Percentiles rank a stretch among this genome's conserved stretches.
phyloP scores from a whole-genome alignment of 2,888 invertebrate species.

The Acanthosepion pharaonis region DNA sequence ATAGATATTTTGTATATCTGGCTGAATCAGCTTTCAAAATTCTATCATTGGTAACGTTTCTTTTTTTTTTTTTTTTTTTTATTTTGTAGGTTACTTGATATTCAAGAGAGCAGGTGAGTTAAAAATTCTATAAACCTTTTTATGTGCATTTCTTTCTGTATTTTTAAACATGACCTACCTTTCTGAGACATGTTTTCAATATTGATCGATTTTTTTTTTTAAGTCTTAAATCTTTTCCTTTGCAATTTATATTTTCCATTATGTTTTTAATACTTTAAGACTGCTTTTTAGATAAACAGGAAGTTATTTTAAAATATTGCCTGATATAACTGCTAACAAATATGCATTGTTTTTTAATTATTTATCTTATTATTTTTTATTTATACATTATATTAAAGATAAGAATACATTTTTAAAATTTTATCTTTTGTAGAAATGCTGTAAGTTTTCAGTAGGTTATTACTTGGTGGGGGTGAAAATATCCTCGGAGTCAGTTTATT shows the following conservation, averaged over 20 bases:
- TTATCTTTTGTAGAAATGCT: too few species aligned
- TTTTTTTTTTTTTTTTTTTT: not conserved
- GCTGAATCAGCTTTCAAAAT: not conserved
- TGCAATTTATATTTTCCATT: not conserved
- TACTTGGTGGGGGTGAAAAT: too few species aligned
- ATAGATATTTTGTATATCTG: not conserved
- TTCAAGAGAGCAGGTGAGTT: not conserved
- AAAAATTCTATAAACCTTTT: not conserved
- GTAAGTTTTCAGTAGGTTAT: too few species aligned
- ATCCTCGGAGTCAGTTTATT: too few species aligned
- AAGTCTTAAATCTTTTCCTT: not conserved
- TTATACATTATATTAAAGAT: too few species aligned
- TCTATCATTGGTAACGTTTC: not conserved
- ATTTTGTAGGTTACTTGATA: constrained; percentile 11
- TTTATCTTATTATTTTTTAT: too few species aligned
- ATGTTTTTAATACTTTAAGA: not conserved
- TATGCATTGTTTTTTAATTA: not conserved
- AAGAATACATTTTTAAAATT: too few species aligned
- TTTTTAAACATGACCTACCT: constrained; percentile 18
- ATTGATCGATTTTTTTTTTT: not conserved
- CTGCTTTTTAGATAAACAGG: not conserved
- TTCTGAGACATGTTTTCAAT: not conserved
- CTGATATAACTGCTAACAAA: not conserved
- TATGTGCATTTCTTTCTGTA: not conserved
- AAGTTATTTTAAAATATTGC: not conserved